Evolutionary conservation across 2,888 invertebrate species (phyloP).

Genomic region (Lydus trimaculatus): DNA sequence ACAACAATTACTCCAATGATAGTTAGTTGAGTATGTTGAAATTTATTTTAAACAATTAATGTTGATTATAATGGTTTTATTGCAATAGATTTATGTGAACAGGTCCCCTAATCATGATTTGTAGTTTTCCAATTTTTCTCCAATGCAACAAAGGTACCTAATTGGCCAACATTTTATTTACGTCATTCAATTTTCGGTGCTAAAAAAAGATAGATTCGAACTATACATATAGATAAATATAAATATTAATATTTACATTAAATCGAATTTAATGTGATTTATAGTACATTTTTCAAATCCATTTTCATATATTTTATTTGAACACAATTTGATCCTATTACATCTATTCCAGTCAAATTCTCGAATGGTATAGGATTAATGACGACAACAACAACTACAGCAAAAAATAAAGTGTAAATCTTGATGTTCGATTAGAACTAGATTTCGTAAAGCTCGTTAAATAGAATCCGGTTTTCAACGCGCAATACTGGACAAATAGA

Average conservation of each 20-base stretch:
- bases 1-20: not conserved
- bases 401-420: not conserved
- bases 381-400: too few species aligned
- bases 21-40: not conserved
- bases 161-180: not conserved
- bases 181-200: not conserved
- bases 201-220: not conserved
- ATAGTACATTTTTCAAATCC: not conserved
- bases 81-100: not conserved
- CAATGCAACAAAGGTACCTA: not conserved
- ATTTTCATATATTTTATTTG: not conserved
- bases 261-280: not conserved
- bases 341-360: too few species aligned
- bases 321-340: too few species aligned
- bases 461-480: not conserved
- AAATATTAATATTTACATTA: not conserved
- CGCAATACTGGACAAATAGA: conserved; percentile 8
- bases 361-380: too few species aligned
- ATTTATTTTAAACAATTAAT: not conserved
- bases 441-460: not conserved
- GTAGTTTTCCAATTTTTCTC: not conserved
- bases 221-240: not conserved
- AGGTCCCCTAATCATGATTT: not conserved
- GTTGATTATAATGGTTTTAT: not conserved
- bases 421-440: not conserved